Evolutionary conservation across 2,113 vertebrate genomes (phyloP), one percentile per base, ranked within the genome.

Genomic region (Xyliphius kryptos): DNA sequence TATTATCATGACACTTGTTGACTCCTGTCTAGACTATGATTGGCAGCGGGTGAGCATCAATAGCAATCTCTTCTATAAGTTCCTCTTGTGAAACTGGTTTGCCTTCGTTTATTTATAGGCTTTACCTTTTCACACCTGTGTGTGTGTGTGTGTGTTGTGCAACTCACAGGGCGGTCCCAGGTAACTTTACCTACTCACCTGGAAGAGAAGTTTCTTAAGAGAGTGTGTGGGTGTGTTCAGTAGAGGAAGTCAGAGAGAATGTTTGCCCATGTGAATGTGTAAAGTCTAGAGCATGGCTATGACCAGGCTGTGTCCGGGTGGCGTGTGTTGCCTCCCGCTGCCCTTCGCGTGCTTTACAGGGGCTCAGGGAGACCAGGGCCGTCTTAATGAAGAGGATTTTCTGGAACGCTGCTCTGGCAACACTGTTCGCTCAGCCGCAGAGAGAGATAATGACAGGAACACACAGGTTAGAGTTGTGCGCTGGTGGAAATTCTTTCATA

Each of bases 321-420:
- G 17, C 47, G n/a, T 69, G 44, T 73, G 71, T 40, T 73, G 71
- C 43, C 48, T 72, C 6, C 61, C 51, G 1, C 17, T 73, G 1
- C 43, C 58, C 9, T 61, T 61, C 3, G 2, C 22, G 13, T 67
- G 62, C 46, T 21, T 49, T 16, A 54, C 17, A 7, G 49, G 43
- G 9, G 62, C 10, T 6, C 53, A 62, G 41, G 63, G 68, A 37
- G 72, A 70, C 48, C 54, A 17, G 51, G 61, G 52, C 17, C 6
- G 1, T 1, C 49, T 73, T 46, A 73, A 47, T 40, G 61, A 73
- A 36, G 71, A 73, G 54, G 66, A 73, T 47, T 73, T 61, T 65
- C 52, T 73, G 56, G 71, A 73, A 11, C 20, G 16, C 22, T 38
- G 58, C 41, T 73, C 66, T 21, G 63, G 19, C 50, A 65, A 50